Evolutionary conservation across 2,888 invertebrate species (phyloP).

Genomic region (Eilema griseolum): DNA sequence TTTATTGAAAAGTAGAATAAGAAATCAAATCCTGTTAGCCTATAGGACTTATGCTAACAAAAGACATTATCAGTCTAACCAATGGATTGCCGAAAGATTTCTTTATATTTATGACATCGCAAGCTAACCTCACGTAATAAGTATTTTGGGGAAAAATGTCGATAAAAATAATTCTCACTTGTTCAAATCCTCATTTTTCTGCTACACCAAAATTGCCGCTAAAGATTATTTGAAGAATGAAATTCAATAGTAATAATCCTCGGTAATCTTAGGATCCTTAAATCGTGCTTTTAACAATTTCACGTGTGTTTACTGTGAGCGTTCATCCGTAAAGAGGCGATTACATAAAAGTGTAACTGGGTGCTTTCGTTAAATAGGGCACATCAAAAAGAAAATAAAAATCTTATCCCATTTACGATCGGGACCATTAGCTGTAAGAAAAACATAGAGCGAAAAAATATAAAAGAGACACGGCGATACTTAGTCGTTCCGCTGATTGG

Average conservation of each 20-base stretch:
- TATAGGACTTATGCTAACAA: slow-evolving; percentile 64
- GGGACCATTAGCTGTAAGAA: slow-evolving; percentile 70
- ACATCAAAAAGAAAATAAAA: slow-evolving; percentile 75
- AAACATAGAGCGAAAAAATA: slow-evolving; percentile 68
- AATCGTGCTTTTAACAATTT: slow-evolving; percentile 57
- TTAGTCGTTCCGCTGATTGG: slow-evolving; percentile 70
- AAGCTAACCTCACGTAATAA: slow-evolving; percentile 32
- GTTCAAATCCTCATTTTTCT: slow-evolving; percentile 35
- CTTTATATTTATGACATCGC: slow-evolving; percentile 53
- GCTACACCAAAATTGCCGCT: slow-evolving; percentile 24
- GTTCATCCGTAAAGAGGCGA: slow-evolving; percentile 58
- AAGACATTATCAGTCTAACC: slow-evolving; percentile 65
- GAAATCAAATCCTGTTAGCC: slow-evolving; percentile 61
- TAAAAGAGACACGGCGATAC: slow-evolving; percentile 67
- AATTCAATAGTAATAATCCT: slow-evolving; percentile 47
- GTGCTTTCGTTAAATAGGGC: slow-evolving; percentile 66
- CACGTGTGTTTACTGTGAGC: slow-evolving; percentile 55
- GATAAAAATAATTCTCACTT: slow-evolving; percentile 36
- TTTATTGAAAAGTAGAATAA: slow-evolving; percentile 64
- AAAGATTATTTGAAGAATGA: slow-evolving; percentile 35
- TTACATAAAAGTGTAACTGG: slow-evolving; percentile 64
- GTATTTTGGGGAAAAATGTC: slow-evolving; percentile 12
- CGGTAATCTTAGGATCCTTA: slow-evolving; percentile 51
- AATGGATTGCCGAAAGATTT: slow-evolving; percentile 53
- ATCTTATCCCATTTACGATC: slow-evolving; percentile 76